Conservation (phyloP, 2,113 vertebrate genomes). For the Gambusia holbrooki region DNA sequence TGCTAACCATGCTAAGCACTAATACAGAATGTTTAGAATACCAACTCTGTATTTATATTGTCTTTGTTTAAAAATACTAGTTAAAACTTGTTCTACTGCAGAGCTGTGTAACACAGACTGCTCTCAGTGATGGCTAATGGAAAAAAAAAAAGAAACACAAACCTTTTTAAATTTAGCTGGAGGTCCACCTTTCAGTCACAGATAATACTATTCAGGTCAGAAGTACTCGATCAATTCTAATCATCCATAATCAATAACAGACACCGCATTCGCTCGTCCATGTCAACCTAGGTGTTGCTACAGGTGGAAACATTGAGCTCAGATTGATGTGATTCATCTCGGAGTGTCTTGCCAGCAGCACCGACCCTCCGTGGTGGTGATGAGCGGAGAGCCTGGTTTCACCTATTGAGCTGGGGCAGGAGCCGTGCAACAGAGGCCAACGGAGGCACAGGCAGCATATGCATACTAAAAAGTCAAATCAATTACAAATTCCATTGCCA, state of each 20-base stretch:
- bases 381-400: constrained; percentile 58
- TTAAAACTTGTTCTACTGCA: no score
- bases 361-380: constrained; percentile 43
- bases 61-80: no score
- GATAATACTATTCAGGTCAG: constrained; percentile 33
- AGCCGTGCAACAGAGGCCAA: constrained; percentile 44
- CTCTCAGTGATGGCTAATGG: no score
- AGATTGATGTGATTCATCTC: constrained; percentile 50
- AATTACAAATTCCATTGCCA: constrained; percentile 66
- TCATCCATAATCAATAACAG: constrained; percentile 64
- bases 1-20: no score
- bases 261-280: constrained; percentile 35
- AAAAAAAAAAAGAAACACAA: no score
- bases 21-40: no score
- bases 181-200: constrained; percentile 9
- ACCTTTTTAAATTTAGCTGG: not conserved
- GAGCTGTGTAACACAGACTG: no score
- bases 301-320: constrained; percentile 10
- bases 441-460: constrained; percentile 38
- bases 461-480: constrained; percentile 61
- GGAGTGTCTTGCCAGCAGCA: constrained; percentile 38
- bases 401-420: constrained; percentile 46
- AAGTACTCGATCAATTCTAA: constrained; percentile 44
- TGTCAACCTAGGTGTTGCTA: constrained; percentile 11
- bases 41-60: no score